Evolutionary conservation across 2,888 invertebrate genomes (phyloP).

Genomic region (Imbricaverruca yamaguchii): DNA sequence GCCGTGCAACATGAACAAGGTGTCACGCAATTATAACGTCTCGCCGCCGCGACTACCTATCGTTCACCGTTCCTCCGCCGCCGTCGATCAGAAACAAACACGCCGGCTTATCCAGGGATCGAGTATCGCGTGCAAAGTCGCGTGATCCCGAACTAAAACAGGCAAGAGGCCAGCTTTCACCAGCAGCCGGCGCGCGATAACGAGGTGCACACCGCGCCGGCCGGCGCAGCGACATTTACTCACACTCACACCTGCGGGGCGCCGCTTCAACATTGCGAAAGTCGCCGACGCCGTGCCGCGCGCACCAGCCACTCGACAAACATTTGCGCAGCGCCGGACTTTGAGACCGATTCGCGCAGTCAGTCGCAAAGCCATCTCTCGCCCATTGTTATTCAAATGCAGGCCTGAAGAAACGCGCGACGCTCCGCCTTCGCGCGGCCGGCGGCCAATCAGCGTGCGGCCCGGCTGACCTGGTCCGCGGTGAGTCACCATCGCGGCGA

Average conservation of each 20-base stretch:
- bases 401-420: neutral
- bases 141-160: neutral
- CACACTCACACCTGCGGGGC: neutral
- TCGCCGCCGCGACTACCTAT: neutral
- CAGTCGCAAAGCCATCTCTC: conserved; percentile 9
- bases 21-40: neutral
- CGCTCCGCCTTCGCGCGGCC: neutral
- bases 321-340: conserved; percentile 8
- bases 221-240: neutral
- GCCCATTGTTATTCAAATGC: conserved; percentile 16
- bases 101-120: neutral
- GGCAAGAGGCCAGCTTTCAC: neutral
- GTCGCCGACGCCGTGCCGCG: neutral
- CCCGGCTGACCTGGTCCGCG: neutral
- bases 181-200: neutral
- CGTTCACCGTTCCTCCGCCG: neutral
- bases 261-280: neutral
- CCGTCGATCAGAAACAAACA: neutral
- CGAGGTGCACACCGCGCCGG: neutral
- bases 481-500: neutral
- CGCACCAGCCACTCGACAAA: neutral
- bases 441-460: neutral
- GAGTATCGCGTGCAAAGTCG: neutral
- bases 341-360: conserved; percentile 2
- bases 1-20: no score